phyloP scores from a whole-genome alignment of 2,888 invertebrate genomes.

The Agelastica alni region DNA sequence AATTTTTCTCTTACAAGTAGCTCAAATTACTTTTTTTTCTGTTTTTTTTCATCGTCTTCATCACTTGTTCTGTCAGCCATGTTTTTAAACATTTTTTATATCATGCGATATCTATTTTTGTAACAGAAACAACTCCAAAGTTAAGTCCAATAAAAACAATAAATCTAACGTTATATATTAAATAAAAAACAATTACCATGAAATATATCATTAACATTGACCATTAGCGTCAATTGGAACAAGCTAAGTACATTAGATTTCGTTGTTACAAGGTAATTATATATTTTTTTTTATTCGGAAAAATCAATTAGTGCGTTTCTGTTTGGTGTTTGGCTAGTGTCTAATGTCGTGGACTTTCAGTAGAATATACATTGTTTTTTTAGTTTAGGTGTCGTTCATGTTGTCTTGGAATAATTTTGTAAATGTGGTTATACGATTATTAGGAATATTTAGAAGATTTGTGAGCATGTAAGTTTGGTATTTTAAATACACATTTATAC shows the following conservation, averaged over 20 bases:
- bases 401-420: constrained; percentile 26
- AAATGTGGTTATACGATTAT: constrained; percentile 21
- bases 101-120: constrained; percentile 19
- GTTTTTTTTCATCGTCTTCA: too few relatives aligned
- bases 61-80: too few relatives aligned
- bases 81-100: too few relatives aligned
- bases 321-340: constrained; percentile 22
- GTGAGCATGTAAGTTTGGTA: constrained; percentile 13
- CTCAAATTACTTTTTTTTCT: too few relatives aligned
- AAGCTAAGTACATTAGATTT: constrained; percentile 38
- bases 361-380: background rate
- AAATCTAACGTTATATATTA: too few relatives aligned
- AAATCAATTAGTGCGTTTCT: constrained; percentile 19
- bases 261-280: constrained; percentile 35
- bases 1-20: too few relatives aligned
- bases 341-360: constrained; percentile 14
- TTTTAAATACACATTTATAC: too few relatives aligned
- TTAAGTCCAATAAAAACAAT: too few relatives aligned
- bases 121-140: constrained; percentile 27
- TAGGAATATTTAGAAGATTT: constrained; percentile 16
- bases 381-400: background rate
- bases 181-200: constrained; percentile 32
- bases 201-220: constrained; percentile 31
- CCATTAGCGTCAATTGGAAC: constrained; percentile 31
- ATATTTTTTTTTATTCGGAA: constrained; percentile 29